A percentile compares a stretch with the other conserved stretches of the same genome.
These are phyloP conservation scores for Halocaridina rubra DNA, from an alignment of 2,888 invertebrate genomes.

Conservation along the genomic window DNA sequence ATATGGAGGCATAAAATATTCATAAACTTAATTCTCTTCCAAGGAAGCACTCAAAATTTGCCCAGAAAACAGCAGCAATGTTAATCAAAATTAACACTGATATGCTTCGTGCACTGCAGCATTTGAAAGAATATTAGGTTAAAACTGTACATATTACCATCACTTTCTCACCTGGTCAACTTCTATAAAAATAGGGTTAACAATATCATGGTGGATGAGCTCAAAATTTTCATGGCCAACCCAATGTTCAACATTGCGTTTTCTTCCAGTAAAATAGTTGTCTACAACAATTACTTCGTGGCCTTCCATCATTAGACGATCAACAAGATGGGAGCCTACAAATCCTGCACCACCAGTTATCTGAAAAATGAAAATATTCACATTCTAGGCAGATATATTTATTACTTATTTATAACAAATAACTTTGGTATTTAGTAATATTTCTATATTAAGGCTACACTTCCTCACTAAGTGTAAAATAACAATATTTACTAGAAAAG, in stretches of 20 bases:
- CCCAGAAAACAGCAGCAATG: too few relatives aligned
- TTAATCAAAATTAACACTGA: too few relatives aligned
- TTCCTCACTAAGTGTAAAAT: not conserved
- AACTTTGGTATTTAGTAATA: too few relatives aligned
- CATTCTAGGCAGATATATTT: too few relatives aligned
- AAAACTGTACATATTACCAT: too few relatives aligned
- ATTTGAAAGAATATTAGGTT: too few relatives aligned
- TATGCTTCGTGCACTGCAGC: too few relatives aligned
- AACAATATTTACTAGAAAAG: not conserved
- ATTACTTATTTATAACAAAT: too few relatives aligned
- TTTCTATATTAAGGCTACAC: not conserved
- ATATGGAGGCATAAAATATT: not conserved
- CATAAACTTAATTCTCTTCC: too few relatives aligned
- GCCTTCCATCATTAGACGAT: constrained; percentile 92
- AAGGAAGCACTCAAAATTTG: too few relatives aligned
- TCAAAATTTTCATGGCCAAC: constrained; percentile 99
- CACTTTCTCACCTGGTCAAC: constrained; percentile 76
- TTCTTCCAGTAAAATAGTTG: constrained; percentile 97
- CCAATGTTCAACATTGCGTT: constrained; percentile 98
- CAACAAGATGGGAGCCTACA: constrained; percentile 98
- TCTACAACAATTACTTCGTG: constrained; percentile 97
- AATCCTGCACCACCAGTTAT: constrained; percentile 97
- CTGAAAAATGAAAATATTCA: too few relatives aligned
- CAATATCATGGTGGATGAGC: constrained; percentile 97
- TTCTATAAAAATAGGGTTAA: constrained; percentile 96